Evolutionary conservation across 2,888 invertebrate genomes (phyloP).

Genomic region (Megaustenia siamemsis): DNA sequence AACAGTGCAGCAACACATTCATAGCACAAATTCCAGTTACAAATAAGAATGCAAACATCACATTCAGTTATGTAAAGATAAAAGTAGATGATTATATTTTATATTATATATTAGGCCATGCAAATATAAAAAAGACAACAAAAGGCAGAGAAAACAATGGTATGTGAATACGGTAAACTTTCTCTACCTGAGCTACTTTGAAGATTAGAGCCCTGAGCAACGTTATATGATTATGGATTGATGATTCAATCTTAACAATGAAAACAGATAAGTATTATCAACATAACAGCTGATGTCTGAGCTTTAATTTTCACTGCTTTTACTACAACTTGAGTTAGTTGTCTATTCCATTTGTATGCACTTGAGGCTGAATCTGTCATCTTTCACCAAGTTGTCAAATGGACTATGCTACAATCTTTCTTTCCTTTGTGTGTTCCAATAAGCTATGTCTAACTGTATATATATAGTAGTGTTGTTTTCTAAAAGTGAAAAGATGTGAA

Average conservation of each 20-base stretch:
- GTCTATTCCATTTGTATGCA: too few relatives aligned
- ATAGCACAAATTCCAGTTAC: background rate
- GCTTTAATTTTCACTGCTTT: too few relatives aligned
- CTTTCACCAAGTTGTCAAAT: too few relatives aligned
- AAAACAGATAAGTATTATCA: background rate
- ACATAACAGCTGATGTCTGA: background rate
- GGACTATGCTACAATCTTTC: too few relatives aligned
- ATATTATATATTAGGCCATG: background rate
- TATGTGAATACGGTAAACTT: background rate
- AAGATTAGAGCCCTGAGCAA: slow-evolving; percentile 32
- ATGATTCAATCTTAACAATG: slow-evolving; percentile 11
- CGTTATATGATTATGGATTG: background rate
- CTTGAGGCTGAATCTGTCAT: too few relatives aligned
- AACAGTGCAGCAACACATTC: background rate
- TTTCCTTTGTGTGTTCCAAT: too few relatives aligned
- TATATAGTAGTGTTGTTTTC: too few relatives aligned
- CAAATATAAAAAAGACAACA: background rate
- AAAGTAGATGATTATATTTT: background rate
- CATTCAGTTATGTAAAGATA: background rate
- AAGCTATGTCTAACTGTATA: too few relatives aligned
- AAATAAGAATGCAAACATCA: background rate
- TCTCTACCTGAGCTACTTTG: slow-evolving; percentile 7
- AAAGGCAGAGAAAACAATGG: background rate
- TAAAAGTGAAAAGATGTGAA: too few relatives aligned
- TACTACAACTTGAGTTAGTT: too few relatives aligned